phyloP scores from a whole-genome alignment of 2,888 invertebrate species.

The Hanleya hanleyi region DNA sequence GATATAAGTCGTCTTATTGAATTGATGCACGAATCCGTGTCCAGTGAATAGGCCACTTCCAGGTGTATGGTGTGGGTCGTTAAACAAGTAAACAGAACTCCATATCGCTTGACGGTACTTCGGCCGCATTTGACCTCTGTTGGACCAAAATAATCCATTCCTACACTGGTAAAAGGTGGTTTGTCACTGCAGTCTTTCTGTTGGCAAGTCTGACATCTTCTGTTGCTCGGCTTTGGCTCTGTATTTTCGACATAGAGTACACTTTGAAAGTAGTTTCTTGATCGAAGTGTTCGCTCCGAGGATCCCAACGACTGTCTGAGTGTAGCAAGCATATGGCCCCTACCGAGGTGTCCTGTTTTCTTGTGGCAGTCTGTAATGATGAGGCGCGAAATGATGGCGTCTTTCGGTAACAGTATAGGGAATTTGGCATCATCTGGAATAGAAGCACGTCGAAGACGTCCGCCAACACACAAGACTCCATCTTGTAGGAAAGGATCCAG shows the following conservation, averaged over 20 bases:
- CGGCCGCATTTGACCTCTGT: no score
- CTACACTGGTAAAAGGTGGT: no score
- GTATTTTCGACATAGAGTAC: background rate
- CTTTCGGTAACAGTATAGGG: background rate
- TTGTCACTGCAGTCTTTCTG: no score
- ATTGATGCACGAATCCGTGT: no score
- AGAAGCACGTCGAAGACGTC: background rate
- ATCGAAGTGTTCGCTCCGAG: background rate
- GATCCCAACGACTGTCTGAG: background rate
- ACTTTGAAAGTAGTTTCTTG: background rate
- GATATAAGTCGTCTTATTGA: no score
- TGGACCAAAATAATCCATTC: no score
- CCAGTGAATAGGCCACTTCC: no score
- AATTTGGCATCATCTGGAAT: background rate
- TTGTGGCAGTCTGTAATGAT: background rate
- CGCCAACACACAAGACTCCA: background rate
- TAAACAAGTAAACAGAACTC: no score
- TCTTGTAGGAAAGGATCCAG: background rate
- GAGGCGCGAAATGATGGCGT: background rate
- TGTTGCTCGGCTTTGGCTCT: background rate
- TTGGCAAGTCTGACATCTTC: slow-evolving; percentile 4
- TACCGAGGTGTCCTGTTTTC: background rate
- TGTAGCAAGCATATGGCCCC: background rate
- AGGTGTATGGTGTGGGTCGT: no score
- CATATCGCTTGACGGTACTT: no score